phyloP scores from a whole-genome alignment of 1,140 invertebrate species.

The Tetraneura akinire region DNA sequence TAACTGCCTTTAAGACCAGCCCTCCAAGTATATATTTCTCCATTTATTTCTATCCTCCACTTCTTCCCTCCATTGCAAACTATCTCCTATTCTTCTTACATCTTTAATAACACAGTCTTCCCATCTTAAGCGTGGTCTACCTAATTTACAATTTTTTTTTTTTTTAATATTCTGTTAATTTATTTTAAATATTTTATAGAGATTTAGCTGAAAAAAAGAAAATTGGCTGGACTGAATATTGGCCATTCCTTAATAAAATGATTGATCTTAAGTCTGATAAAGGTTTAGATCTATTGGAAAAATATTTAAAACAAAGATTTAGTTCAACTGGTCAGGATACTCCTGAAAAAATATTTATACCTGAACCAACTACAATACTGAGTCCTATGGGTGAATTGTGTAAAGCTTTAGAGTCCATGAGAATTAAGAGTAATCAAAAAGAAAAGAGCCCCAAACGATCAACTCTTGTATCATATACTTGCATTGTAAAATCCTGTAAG shows the following conservation, averaged over 20 bases:
- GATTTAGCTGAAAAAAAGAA: slow-evolving; percentile 74
- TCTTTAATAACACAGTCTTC: too few relatives aligned
- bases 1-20: too few relatives aligned
- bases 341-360: background rate
- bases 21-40: too few relatives aligned
- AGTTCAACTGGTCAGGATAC: background rate
- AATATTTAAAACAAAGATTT: slow-evolving; percentile 67
- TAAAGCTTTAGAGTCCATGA: slow-evolving; percentile 58
- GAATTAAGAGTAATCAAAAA: background rate
- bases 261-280: slow-evolving; percentile 72
- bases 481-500: slow-evolving; percentile 33
- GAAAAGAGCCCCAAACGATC: background rate
- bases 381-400: slow-evolving; percentile 66
- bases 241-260: slow-evolving; percentile 82
- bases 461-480: slow-evolving; percentile 39
- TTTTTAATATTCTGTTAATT: slow-evolving; percentile 30
- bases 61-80: too few relatives aligned
- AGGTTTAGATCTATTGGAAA: slow-evolving; percentile 74
- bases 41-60: too few relatives aligned
- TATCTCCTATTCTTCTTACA: too few relatives aligned
- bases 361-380: slow-evolving; percentile 52
- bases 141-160: too few relatives aligned
- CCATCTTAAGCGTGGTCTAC: too few relatives aligned
- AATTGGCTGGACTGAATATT: slow-evolving; percentile 87
- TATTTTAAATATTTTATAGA: slow-evolving; percentile 59